Evolutionary conservation across 2,113 vertebrate genomes (phyloP), one percentile per base, ranked within the genome.

Genomic region (Lonchura striata): DNA sequence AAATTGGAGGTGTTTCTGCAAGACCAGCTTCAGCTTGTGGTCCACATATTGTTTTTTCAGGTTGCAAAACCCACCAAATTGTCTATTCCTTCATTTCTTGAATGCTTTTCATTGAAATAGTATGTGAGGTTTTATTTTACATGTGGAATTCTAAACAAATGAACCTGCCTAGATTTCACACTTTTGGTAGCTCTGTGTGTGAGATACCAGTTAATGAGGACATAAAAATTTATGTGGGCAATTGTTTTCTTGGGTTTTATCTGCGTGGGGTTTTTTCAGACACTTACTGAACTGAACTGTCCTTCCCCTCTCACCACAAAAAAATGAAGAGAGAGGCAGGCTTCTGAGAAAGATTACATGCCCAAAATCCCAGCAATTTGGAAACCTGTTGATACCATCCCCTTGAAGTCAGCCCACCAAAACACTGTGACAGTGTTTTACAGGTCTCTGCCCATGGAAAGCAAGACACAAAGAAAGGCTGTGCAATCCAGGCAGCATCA

Each of bases 351-450:
- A 78, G 7, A 23, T 15, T n/a, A 16, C 24, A 13, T 25, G 31
- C 6, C 9, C 31, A 25, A 52, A 66, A 66, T 46, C 28, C 8
- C 5, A 27, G 33, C 4, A 49, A 22, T 44, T 9, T 54, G 13
- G 9, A 80, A 4, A 79, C 15, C 25, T 59, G 8, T 11, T 17
- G 52, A 5, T 18, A 12, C 13, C 13, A 69, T 8, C 9, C 5
- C 9, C 6, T 61, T 65, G 24, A 59, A 33, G 6, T 31, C 21
- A 76, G 13, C 7, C 39, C 13, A 80, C 15, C 57, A 49, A 86
- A 88, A 88, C 20, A 31, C 11, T 0, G 0, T 15, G 12, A 4
- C 30, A 78, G 27, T 1, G 6, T 71, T 85, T 66, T 16, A 13
- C 11, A 22, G 23, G 5, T 39, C 13, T 12, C 9, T 47, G 13